Percentiles rank a stretch among this genome's conserved stretches.
These are phyloP conservation scores for Drosophila mercatorum DNA, from an alignment of 2,888 invertebrate species.

Conservation along the genomic window DNA sequence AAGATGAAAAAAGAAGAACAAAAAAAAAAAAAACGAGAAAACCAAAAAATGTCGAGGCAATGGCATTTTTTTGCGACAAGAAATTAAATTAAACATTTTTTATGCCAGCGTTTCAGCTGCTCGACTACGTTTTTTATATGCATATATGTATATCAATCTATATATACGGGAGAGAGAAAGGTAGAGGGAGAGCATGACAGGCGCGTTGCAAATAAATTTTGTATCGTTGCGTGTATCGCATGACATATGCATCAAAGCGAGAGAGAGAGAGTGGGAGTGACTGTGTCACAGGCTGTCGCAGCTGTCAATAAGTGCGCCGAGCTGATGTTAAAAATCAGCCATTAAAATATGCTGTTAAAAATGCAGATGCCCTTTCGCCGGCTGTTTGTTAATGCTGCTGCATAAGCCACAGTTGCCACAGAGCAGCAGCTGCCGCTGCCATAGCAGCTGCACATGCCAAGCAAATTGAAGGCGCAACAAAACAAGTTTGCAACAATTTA, in stretches of 20 bases:
- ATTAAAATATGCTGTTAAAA: conserved; percentile 80
- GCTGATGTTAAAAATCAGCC: conserved; percentile 79
- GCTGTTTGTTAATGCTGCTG: conserved; percentile 72
- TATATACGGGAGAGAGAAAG: conserved; percentile 13
- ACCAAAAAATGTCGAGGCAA: conserved; percentile 19
- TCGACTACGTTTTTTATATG: conserved; percentile 14
- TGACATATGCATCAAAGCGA: conserved; percentile 76
- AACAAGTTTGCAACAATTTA: conserved; percentile 61
- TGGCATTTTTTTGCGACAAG: conserved; percentile 48
- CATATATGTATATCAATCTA: conserved; percentile 29
- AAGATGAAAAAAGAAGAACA: neutral
- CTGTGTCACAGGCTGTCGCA: conserved; percentile 63
- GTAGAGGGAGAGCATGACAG: conserved; percentile 37
- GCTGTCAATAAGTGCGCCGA: conserved; percentile 79
- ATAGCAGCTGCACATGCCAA: conserved; percentile 58
- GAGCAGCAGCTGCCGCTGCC: conserved; percentile 29
- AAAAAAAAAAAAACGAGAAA: neutral
- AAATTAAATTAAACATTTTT: conserved; percentile 78
- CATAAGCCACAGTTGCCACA: conserved; percentile 61
- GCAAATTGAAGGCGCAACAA: conserved; percentile 65
- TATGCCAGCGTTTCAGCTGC: conserved; percentile 40
- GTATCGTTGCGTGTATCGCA: conserved; percentile 75
- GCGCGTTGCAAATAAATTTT: conserved; percentile 72
- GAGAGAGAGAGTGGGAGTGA: neutral
- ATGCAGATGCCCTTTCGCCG: conserved; percentile 62